Evolutionary conservation across 1,140 invertebrate genomes (phyloP), one percentile per base, ranked within the genome.

Genomic region (Dolichoris vasculosae): DNA sequence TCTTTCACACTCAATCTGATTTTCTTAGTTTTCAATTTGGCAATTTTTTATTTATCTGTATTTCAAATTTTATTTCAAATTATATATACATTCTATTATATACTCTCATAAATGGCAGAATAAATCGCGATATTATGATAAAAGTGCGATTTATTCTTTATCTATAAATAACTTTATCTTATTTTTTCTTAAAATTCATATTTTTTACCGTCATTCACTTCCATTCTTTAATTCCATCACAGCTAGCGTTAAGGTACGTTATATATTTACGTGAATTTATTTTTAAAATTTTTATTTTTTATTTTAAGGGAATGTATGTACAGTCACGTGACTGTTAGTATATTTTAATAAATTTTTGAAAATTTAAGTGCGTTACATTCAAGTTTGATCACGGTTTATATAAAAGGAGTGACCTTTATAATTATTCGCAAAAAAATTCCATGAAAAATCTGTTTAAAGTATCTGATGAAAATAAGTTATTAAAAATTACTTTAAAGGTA

Each of bases 191-290:
- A 69, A 20, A 83, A 67, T 82, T 88, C 76, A 82, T 69, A 63
- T 84, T 87, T 43, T 87, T 86, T 69, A 26, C 84, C 75, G 83
- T 63, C 76, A 83, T 78, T 83, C 79, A 87, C 82, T 86, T 77
- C 87, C 88, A 88, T 88, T 89, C 87, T 86, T 90, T 88, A 87
- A 87, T 87, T 88, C 89, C 89, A 91, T 91, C 90, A 91, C 90
- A 91, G 90, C 89, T 91, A 89, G 82, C 87, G 88, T 90, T 90
- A 89, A 86, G 78, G 43, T 86, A 86, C 79, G 32, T 86, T 82
- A 76, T 85, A 71, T 84, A 59, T 48, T 23, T 63, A 48, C 26
- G 15, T 80, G 71, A 80, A 73, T 30, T 71, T 75, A 40, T 75
- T 51, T 78, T 40, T 79, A 69, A 30, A 38, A 64, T 81, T 79